Evolutionary conservation across 2,888 invertebrate species (phyloP), one percentile per base, ranked within the genome.

Genomic region (Teinopalpus imperialis): DNA sequence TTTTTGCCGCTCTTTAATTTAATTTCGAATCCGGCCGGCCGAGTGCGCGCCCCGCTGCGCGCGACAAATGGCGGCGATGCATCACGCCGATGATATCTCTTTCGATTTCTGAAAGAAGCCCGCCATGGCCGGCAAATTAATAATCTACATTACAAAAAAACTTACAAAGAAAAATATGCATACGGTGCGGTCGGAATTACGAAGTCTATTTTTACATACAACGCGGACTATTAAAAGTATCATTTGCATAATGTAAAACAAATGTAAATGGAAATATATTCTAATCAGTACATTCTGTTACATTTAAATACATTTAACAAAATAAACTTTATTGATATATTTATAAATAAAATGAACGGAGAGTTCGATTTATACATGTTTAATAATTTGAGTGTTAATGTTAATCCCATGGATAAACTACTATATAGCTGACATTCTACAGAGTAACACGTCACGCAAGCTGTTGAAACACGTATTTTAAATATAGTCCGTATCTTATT

Each of bases 31-130:
- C 81, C 60, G 73, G 80, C 78, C 76, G 76, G 69, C 66, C 68
- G 65, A 62, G 69, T 64, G 68, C 70, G 64, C 74, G 74, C 66
- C 80, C 87, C 85, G 75, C 79, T 74, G 56, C 79, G 68, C 81
- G 64, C 78, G 72, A 86, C 85, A 81, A 88, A 88, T 88, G 83
- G 80, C 74, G 69, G 71, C 78, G 67, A 86, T 86, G 77, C 83
- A 87, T 88, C 88, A 87, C 74, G 61, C 60, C 74, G 87, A 87
- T 87, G 87, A 85, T 87, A 87, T 88, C 88, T 87, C 80, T 81
- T 85, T 88, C 81, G 83, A 80, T 79, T 82, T 81, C 77, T 77
- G 77, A 79, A 81, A 69, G 73, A 69, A 72, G 63, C 69, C 69
- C 73, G 73, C 69, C 75, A 59, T 64, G 72, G 62, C 57, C 75